These are phyloP conservation scores for Cephus pulcher DNA, from an alignment of 2,888 invertebrate species.

Conservation along the genomic window DNA sequence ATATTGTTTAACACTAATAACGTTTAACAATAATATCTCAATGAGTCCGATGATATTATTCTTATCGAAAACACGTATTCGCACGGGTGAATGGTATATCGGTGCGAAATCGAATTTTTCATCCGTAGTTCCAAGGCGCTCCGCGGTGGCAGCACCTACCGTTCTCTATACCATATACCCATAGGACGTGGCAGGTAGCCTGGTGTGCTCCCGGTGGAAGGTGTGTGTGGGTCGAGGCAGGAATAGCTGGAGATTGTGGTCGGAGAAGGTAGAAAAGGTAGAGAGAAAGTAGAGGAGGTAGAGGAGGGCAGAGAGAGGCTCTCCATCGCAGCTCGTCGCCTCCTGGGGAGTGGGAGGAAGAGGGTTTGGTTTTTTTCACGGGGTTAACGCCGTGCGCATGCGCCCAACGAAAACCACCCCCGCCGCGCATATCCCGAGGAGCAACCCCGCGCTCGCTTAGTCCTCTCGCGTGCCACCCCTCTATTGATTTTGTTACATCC, in stretches of 20 bases:
- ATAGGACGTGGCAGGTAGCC: not conserved
- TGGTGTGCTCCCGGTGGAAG: slow-evolving; percentile 30
- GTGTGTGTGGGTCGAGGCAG: slow-evolving; percentile 28
- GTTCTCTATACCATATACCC: slow-evolving; percentile 2
- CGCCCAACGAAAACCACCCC: slow-evolving; percentile 40
- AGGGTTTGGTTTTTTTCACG: slow-evolving; percentile 63
- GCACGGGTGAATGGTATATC: too few relatives aligned
- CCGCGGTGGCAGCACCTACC: slow-evolving; percentile 40
- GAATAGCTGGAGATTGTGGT: slow-evolving; percentile 19
- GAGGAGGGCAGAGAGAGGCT: slow-evolving; percentile 45
- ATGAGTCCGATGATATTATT: too few relatives aligned
- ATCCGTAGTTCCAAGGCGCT: not conserved
- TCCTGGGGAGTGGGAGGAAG: slow-evolving; percentile 66
- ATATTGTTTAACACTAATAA: too few relatives aligned
- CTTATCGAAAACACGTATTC: too few relatives aligned
- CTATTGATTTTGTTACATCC: slow-evolving; percentile 67
- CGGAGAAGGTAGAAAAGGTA: slow-evolving; percentile 3
- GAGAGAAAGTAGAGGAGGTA: slow-evolving; percentile 14
- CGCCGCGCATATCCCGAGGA: slow-evolving; percentile 34
- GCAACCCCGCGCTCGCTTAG: slow-evolving; percentile 37
- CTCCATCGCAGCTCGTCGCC: slow-evolving; percentile 67
- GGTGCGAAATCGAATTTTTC: too few relatives aligned
- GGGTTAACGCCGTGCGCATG: slow-evolving; percentile 40
- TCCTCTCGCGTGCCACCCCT: slow-evolving; percentile 64
- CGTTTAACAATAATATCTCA: too few relatives aligned